These are phyloP conservation scores for Agriopis aurantiaria DNA, from an alignment of 2,888 invertebrate species.

Conservation along the genomic window DNA sequence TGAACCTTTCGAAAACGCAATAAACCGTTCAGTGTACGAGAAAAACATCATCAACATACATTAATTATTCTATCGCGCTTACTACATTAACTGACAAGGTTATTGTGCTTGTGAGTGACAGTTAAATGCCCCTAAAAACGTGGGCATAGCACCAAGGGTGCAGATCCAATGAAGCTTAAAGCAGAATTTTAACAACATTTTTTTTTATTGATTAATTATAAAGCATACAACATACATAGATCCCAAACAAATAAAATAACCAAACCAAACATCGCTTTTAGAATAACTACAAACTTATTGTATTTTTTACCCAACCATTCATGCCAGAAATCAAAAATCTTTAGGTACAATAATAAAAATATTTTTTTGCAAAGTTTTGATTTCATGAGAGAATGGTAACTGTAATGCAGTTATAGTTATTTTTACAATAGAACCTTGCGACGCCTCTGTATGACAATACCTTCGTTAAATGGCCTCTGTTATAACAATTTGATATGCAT, in stretches of 20 bases:
- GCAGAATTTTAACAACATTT: not conserved
- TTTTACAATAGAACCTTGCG: not conserved
- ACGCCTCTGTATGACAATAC: constrained; percentile 6
- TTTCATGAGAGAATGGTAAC: no score
- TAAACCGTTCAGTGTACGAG: constrained; percentile 8
- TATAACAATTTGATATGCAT: constrained; percentile 49
- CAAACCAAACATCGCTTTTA: not conserved
- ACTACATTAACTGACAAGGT: constrained; percentile 45
- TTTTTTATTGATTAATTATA: not conserved
- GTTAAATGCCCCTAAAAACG: constrained; percentile 31
- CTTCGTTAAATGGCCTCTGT: constrained; percentile 27
- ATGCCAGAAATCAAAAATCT: no score
- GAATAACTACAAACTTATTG: no score
- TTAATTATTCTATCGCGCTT: constrained; percentile 28
- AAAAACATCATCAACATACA: constrained; percentile 32
- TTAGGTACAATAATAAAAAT: no score
- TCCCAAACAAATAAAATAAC: no score
- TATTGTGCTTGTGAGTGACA: constrained; percentile 54
- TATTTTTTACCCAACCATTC: no score
- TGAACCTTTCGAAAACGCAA: constrained; percentile 12
- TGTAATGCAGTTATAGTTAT: no score
- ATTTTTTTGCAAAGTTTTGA: no score
- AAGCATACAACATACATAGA: no score
- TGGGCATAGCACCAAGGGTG: not conserved
- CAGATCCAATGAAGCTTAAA: constrained; percentile 3